Evolutionary conservation across 2,113 vertebrate genomes (phyloP).

Genomic region (Pygoscelis adeliae): DNA sequence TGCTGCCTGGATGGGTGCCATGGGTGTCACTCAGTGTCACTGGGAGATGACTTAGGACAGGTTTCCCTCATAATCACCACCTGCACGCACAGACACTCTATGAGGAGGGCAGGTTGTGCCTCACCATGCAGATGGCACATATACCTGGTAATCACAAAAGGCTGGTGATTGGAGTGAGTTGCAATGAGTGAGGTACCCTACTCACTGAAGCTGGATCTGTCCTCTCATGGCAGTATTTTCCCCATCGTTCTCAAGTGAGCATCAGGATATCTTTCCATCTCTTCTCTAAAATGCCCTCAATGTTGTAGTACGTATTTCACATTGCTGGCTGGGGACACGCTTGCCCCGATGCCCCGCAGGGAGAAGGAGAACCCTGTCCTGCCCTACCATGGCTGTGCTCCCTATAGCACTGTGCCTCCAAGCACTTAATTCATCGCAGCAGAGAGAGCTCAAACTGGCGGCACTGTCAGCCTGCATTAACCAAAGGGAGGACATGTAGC

Average conservation of each 20-base stretch:
- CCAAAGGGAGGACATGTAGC: accelerated
- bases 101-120: neutral
- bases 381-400: accelerated
- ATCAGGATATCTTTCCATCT: neutral
- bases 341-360: accelerated
- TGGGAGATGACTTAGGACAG: neutral
- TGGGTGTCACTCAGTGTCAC: neutral
- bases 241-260: neutral
- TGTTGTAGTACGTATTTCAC: accelerated
- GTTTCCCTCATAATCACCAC: neutral
- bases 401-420: neutral
- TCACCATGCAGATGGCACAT: neutral
- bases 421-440: neutral
- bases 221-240: neutral
- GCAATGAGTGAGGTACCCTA: neutral
- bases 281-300: neutral
- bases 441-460: neutral
- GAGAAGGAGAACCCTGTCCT: neutral
- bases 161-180: neutral
- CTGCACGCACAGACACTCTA: neutral
- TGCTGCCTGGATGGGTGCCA: too few species aligned
- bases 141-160: neutral
- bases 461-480: neutral
- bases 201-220: neutral
- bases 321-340: neutral